A percentile compares a stretch with the other conserved stretches of the same genome.
Evolutionary conservation across 2,113 vertebrate genomes (phyloP).

Genomic region (Amphilophus citrinellus): DNA sequence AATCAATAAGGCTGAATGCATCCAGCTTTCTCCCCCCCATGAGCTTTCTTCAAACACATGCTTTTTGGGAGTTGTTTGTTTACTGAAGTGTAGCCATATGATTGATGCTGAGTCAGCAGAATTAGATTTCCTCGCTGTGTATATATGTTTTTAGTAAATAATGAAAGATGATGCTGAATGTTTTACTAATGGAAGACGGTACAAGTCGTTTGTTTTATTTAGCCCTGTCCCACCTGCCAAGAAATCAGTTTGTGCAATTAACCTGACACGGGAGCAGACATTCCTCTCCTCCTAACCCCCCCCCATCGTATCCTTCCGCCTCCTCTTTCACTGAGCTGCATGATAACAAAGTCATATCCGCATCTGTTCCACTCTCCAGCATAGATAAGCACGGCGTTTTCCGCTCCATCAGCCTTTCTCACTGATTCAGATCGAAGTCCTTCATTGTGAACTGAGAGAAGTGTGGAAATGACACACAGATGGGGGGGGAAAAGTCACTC

Average conservation of each 20-base stretch:
- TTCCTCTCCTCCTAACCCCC: conserved; percentile 11
- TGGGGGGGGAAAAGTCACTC: background rate
- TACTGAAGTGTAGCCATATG: conserved; percentile 3
- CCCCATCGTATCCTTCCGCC: background rate
- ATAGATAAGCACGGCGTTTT: conserved; percentile 54
- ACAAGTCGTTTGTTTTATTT: conserved; percentile 50
- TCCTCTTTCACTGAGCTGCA: conserved; percentile 50
- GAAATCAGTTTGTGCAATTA: conserved; percentile 48
- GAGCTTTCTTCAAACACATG: background rate
- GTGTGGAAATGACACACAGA: conserved; percentile 41
- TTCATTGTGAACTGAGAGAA: conserved; percentile 40
- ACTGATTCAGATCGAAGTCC: conserved; percentile 49
- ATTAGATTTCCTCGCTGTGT: conserved; percentile 18
- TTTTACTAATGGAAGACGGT: conserved; percentile 44
- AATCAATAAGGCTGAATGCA: conserved; percentile 18
- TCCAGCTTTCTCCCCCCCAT: background rate
- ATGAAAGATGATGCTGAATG: conserved; percentile 51
- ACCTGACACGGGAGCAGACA: conserved; percentile 33
- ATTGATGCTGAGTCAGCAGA: conserved; percentile 29
- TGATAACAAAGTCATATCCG: conserved; percentile 62
- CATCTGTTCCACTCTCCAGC: conserved; percentile 56
- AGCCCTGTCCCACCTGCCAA: conserved; percentile 32
- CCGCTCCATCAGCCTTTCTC: conserved; percentile 49
- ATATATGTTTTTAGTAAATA: conserved; percentile 26
- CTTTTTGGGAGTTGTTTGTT: conserved; percentile 8